Percentiles rank a stretch among this genome's conserved stretches.
phyloP scores from a whole-genome alignment of 2,888 invertebrate species.

The Aphodius sticticus region DNA sequence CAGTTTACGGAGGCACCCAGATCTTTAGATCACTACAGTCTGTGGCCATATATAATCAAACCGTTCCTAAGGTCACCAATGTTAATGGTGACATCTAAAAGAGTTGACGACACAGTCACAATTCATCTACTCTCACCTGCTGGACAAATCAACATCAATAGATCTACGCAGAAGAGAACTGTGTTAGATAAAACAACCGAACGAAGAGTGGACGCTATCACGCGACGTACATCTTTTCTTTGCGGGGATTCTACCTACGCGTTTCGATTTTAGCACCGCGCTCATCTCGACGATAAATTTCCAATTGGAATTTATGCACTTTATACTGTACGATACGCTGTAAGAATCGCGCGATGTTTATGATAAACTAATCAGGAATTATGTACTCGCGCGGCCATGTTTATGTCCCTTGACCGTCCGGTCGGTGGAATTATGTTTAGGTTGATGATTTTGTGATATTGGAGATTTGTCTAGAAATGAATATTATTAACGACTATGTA shows the following conservation, averaged over 20 bases:
- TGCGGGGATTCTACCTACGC: neutral
- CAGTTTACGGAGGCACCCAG: neutral
- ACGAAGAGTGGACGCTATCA: neutral
- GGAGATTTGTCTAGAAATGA: no score
- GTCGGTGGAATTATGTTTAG: neutral
- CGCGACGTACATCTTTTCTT: neutral
- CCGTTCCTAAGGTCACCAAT: neutral
- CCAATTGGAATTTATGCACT: neutral
- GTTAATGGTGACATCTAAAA: neutral
- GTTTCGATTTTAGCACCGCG: neutral
- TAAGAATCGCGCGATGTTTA: neutral
- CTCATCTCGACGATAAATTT: neutral
- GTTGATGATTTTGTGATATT: neutral
- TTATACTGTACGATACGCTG: neutral
- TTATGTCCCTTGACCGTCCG: neutral
- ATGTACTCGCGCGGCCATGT: neutral
- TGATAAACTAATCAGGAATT: neutral
- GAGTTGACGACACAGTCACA: neutral
- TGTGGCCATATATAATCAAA: neutral
- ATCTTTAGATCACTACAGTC: neutral
- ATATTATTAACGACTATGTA: neutral
- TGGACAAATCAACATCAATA: neutral
- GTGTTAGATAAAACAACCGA: neutral
- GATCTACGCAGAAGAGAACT: neutral
- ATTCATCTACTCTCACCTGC: neutral